Evolutionary conservation across 1,140 invertebrate species (phyloP), one percentile per base, ranked within the genome.

Genomic region (Lepidostoma basale): DNA sequence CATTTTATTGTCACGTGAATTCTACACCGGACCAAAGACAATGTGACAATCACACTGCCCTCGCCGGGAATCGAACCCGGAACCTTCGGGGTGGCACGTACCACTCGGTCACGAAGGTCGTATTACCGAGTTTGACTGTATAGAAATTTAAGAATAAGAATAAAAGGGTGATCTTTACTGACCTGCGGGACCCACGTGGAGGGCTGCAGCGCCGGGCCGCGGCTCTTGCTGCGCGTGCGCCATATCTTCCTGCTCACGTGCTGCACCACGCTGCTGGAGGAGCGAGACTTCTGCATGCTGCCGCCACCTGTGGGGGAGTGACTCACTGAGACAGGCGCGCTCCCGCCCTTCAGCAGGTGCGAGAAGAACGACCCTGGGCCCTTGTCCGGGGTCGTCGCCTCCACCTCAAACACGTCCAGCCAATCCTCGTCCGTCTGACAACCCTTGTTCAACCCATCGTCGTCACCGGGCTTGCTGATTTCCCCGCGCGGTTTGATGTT

Each of bases 251-350:
- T 91, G 72, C 91, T 88, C 68, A 94, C 88, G 75, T 92, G 86
- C 76, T 93, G 91, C 75, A 93, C 90, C 76, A 94, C 92, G 80
- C 89, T 92, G 73, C 91, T 92, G 65, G 91, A 91, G 6, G 91
- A 93, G 76, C 93, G 92, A 71, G 91, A 93, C 80, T 94, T 94
- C 86, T 93, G 91, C 92, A 94, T 93, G 74, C 86, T 87, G 82
- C 84, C 83, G 84, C 84, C 80, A 75, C 76, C 79, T 77, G 79
- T 83, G 78, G 81, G 80, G 77, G 74, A 90, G 89, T 74, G 86
- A 88, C 73, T 89, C 88, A 74, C 78, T 74, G 81, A 81, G 74
- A 78, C 85, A 22, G 87, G 85, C 1, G 86, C 86, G 4, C 81
- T 81, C n/a, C 83, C 81, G 77, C 77, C 14, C 78, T 68, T 64